Percentiles rank a stretch among this genome's conserved stretches.
phyloP scores from a whole-genome alignment of 2,113 vertebrate genomes.

The Otolemur garnettii region DNA sequence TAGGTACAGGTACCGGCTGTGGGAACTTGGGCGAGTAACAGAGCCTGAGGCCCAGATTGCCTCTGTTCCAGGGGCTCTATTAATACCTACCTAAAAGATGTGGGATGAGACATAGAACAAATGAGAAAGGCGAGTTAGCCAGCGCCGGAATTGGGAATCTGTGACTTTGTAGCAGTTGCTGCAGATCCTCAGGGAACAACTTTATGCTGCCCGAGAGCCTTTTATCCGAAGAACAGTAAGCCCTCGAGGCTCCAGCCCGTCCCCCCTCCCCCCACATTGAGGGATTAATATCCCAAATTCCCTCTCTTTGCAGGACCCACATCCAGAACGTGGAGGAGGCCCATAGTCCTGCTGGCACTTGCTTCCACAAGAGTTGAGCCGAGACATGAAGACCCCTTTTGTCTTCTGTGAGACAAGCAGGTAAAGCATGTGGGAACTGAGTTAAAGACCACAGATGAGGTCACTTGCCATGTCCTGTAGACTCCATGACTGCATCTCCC shows the following conservation, averaged over 20 bases:
- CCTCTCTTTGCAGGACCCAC: background rate
- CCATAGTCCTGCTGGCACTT: background rate
- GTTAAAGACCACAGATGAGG: background rate
- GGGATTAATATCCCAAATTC: background rate
- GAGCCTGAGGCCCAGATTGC: background rate
- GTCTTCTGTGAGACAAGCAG: background rate
- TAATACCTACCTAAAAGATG: background rate
- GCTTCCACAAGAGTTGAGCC: background rate
- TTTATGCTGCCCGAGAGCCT: background rate
- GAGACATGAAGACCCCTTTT: background rate
- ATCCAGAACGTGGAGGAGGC: background rate
- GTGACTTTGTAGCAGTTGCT: background rate
- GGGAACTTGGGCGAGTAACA: background rate
- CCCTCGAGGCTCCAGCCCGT: too few relatives aligned
- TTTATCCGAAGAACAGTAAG: background rate
- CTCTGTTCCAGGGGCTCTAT: background rate
- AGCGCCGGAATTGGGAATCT: background rate
- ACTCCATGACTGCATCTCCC: background rate
- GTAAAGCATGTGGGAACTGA: background rate
- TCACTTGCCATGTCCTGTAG: background rate
- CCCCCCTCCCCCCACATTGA: accelerated
- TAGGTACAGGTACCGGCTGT: background rate
- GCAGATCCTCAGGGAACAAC: background rate
- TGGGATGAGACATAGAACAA: background rate
- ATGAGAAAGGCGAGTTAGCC: background rate